phyloP scores from a whole-genome alignment of 2,113 vertebrate genomes.

The Chauna torquata region DNA sequence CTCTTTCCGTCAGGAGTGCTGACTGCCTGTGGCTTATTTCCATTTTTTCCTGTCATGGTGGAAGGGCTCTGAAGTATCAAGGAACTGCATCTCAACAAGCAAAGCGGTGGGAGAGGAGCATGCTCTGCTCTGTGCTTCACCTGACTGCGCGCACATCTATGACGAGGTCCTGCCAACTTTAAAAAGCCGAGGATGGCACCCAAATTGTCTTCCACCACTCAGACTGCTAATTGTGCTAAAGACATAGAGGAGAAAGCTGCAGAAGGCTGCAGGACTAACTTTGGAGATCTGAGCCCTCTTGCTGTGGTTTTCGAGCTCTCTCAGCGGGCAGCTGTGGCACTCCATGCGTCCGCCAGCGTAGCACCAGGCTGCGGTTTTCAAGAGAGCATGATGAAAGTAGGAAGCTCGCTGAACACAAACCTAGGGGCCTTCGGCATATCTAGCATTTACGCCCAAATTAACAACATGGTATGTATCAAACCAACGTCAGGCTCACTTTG shows the following conservation, averaged over 20 bases:
- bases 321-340: not conserved
- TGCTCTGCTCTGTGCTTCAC: not conserved
- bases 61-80: not conserved
- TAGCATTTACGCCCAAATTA: not conserved
- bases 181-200: not conserved
- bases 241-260: not conserved
- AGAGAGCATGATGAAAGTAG: not conserved
- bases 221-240: not conserved
- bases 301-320: not conserved
- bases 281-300: not conserved
- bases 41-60: not conserved
- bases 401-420: not conserved
- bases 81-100: not conserved
- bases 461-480: not conserved
- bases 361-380: not conserved
- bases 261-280: not conserved
- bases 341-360: not conserved
- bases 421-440: not conserved
- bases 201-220: not conserved
- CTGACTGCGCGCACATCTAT: not conserved
- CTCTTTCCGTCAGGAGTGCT: not conserved
- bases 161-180: not conserved
- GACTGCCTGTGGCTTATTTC: slow-evolving; percentile 14
- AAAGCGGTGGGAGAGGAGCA: not conserved
- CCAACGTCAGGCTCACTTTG: not conserved